A percentile compares a stretch with the other conserved stretches of the same genome.
phyloP scores from a whole-genome alignment of 2,113 vertebrate species.

The Rhinichthys klamathensis region DNA sequence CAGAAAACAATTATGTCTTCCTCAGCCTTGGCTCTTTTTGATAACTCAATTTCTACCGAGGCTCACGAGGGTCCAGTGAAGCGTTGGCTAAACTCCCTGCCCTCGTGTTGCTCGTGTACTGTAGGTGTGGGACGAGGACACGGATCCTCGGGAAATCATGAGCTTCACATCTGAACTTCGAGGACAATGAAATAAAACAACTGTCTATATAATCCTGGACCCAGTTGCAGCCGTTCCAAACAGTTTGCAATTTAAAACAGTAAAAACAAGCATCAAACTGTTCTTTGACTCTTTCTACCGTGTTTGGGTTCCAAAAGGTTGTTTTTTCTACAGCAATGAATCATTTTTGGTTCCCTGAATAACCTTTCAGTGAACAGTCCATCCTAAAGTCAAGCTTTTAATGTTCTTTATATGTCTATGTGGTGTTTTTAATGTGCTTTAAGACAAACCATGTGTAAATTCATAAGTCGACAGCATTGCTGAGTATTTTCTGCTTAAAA shows the following conservation, averaged over 20 bases:
- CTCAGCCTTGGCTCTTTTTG: conserved; percentile 33
- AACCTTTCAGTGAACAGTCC: no score
- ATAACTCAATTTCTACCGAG: conserved; percentile 45
- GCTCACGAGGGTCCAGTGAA: neutral
- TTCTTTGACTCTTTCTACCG: neutral
- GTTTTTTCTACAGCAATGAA: no score
- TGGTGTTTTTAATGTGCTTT: no score
- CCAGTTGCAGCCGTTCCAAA: neutral
- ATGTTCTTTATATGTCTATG: no score
- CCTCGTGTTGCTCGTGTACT: neutral
- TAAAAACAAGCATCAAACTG: conserved; percentile 5
- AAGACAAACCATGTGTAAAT: no score
- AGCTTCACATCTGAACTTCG: neutral
- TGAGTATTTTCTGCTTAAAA: no score
- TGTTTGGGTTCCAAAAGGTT: no score
- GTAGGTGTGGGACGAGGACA: neutral
- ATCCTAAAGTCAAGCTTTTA: no score
- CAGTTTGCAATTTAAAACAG: conserved; percentile 3
- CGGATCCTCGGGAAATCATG: neutral
- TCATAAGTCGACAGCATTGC: no score
- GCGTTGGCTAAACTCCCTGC: neutral
- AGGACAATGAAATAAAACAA: conserved; percentile 27
- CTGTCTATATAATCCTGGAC: neutral
- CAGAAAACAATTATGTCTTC: conserved; percentile 59
- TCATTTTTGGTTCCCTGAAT: no score